Evolutionary conservation across 2,888 invertebrate genomes (phyloP).

Genomic region (Aquatica leii): DNA sequence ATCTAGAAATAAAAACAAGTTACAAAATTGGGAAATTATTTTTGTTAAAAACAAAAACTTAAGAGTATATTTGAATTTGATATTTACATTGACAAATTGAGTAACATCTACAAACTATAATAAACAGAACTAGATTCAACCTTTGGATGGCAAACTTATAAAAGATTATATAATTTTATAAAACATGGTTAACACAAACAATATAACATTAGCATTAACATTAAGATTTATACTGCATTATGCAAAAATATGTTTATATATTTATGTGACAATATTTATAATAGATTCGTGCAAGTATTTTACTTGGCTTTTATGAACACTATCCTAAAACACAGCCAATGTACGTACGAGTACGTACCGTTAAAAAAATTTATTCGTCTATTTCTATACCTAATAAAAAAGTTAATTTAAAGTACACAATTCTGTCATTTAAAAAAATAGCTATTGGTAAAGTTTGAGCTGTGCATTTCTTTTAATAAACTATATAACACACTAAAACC

Average conservation of each 20-base stretch:
- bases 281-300: slow-evolving; percentile 39
- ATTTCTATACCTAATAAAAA: slow-evolving; percentile 16
- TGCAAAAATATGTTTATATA: slow-evolving; percentile 33
- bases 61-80: slow-evolving; percentile 14
- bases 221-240: slow-evolving; percentile 20
- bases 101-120: slow-evolving; percentile 17
- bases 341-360: slow-evolving; percentile 28
- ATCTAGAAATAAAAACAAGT: slow-evolving; percentile 16
- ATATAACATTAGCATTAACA: slow-evolving; percentile 26
- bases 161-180: slow-evolving; percentile 21
- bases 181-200: slow-evolving; percentile 28
- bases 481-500: slow-evolving; percentile 41
- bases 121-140: slow-evolving; percentile 38
- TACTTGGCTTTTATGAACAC: slow-evolving; percentile 42
- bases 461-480: slow-evolving; percentile 37
- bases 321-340: slow-evolving; percentile 44
- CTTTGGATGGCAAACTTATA: slow-evolving; percentile 41
- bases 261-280: slow-evolving; percentile 26
- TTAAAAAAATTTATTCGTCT: slow-evolving; percentile 23
- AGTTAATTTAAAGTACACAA: slow-evolving; percentile 19
- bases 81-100: slow-evolving; percentile 14
- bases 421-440: slow-evolving; percentile 40
- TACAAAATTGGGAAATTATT: slow-evolving; percentile 23
- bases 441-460: slow-evolving; percentile 41
- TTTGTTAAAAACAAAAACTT: slow-evolving; percentile 19